These are phyloP conservation scores for Cylindroiulus punctatus DNA, from an alignment of 2,888 invertebrate species.

Conservation along the genomic window DNA sequence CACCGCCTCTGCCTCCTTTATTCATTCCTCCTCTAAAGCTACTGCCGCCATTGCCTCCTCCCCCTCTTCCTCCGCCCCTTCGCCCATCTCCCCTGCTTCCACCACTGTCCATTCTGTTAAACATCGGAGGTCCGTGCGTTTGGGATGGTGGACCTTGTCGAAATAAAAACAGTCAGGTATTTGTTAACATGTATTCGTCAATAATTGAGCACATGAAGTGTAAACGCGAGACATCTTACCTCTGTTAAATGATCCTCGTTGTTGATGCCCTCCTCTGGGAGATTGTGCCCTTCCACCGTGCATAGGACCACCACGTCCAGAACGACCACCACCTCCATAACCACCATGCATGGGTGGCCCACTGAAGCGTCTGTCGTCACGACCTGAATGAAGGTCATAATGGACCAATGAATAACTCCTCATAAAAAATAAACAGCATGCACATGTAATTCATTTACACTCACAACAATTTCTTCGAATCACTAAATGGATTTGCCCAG, in stretches of 20 bases:
- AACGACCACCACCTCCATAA: constrained; percentile 54
- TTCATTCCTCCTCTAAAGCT: neutral
- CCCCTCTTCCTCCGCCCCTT: constrained; percentile 50
- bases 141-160: neutral
- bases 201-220: neutral
- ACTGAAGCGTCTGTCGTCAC: constrained; percentile 54
- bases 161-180: neutral
- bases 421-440: no score
- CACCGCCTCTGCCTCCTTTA: neutral
- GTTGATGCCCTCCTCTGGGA: constrained; percentile 16
- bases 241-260: neutral
- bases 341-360: constrained; percentile 40
- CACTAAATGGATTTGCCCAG: no score
- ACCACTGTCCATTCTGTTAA: constrained; percentile 54
- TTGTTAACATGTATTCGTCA: neutral
- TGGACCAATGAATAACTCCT: neutral
- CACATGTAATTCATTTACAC: no score
- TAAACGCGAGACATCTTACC: neutral
- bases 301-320: constrained; percentile 48
- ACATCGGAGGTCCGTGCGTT: neutral
- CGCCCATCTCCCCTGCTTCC: constrained; percentile 62
- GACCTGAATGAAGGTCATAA: constrained; percentile 12
- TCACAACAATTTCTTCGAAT: no score
- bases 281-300: neutral
- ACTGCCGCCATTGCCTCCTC: constrained; percentile 58